Evolutionary conservation across 2,888 invertebrate genomes (phyloP).

Genomic region (Trichopoda pennipes): DNA sequence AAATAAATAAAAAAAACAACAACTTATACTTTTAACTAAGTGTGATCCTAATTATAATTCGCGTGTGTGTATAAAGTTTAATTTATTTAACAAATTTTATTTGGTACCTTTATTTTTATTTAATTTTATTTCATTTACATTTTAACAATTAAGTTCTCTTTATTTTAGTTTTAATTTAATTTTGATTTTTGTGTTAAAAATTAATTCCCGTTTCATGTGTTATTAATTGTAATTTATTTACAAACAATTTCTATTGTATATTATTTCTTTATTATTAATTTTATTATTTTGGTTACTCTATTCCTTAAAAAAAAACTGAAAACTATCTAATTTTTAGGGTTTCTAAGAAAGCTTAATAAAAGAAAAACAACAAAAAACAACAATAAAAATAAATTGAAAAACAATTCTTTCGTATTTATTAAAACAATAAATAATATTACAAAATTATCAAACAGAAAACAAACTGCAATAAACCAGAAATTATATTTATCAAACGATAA

Average conservation of each 20-base stretch:
- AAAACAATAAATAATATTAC: slow-evolving; percentile 27
- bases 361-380: too few species aligned
- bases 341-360: slow-evolving; percentile 60
- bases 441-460: slow-evolving; percentile 38
- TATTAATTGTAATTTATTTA: slow-evolving; percentile 36
- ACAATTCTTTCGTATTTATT: slow-evolving; percentile 51
- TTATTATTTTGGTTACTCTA: slow-evolving; percentile 30
- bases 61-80: slow-evolving; percentile 39
- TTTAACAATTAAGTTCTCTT: slow-evolving; percentile 46
- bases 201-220: slow-evolving; percentile 25
- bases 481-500: slow-evolving; percentile 54
- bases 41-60: slow-evolving; percentile 66
- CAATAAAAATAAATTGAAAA: slow-evolving; percentile 5
- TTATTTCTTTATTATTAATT: slow-evolving; percentile 46
- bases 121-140: slow-evolving; percentile 38
- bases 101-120: slow-evolving; percentile 61
- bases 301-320: slow-evolving; percentile 47
- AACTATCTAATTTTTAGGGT: slow-evolving; percentile 47
- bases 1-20: slow-evolving; percentile 12
- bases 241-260: slow-evolving; percentile 37
- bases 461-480: slow-evolving; percentile 55
- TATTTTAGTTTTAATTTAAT: slow-evolving; percentile 41
- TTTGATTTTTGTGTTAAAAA: slow-evolving; percentile 33
- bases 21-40: slow-evolving; percentile 33
- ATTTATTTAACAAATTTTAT: slow-evolving; percentile 59